Conservation (phyloP, 2,888 invertebrate species). For the Anthophora plumipes region DNA sequence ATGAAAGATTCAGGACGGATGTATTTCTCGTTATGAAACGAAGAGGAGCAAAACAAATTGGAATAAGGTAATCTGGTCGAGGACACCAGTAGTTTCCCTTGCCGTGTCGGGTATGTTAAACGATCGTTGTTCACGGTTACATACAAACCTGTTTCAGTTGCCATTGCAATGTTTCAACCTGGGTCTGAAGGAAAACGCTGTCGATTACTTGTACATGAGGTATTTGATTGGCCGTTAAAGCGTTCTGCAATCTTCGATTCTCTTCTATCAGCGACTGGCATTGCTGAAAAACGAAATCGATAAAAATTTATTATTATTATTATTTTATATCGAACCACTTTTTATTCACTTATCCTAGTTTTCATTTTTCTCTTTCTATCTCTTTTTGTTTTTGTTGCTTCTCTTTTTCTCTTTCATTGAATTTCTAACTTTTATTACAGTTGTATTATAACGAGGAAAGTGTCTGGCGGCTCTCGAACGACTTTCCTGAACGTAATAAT, state of each 20-base stretch:
- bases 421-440: background rate
- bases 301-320: too few species aligned
- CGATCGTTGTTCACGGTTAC: conserved; percentile 31
- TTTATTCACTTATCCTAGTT: too few species aligned
- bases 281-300: conserved; percentile 83
- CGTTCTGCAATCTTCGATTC: conserved; percentile 83
- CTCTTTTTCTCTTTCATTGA: background rate
- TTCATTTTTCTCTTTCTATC: too few species aligned
- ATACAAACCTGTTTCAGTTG: conserved; percentile 88
- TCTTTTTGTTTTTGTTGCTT: too few species aligned
- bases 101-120: conserved; percentile 31
- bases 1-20: too few species aligned
- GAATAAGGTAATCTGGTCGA: conserved; percentile 68
- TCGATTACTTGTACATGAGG: conserved; percentile 85
- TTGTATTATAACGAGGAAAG: conserved; percentile 15
- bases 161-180: conserved; percentile 90
- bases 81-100: conserved; percentile 49
- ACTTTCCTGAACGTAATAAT: conserved; percentile 42
- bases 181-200: conserved; percentile 88
- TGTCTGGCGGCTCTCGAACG: conserved; percentile 16
- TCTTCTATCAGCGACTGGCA: conserved; percentile 84
- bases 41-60: conserved; percentile 41
- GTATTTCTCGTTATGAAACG: background rate
- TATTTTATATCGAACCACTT: too few species aligned
- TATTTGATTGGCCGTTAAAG: conserved; percentile 77